phyloP scores from a whole-genome alignment of 37 sponge, comb jelly and placozoan species.

The Crambe crambe region DNA sequence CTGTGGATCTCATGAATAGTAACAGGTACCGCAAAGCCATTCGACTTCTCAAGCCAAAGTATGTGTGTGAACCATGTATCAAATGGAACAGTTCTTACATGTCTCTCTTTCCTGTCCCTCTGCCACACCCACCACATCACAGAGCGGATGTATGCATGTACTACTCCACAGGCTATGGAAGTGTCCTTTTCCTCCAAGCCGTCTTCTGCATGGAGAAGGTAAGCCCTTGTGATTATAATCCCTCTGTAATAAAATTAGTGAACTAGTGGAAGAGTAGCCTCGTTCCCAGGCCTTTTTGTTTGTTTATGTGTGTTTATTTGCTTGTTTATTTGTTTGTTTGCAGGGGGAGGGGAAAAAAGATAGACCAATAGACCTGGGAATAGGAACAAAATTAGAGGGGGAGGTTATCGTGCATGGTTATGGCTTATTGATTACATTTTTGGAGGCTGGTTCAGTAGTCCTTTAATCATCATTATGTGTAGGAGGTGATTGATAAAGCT shows the following conservation, averaged over 20 bases:
- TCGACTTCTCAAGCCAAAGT: slow-evolving; percentile 57
- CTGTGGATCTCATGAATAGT: slow-evolving; percentile 39
- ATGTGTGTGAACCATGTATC: no score
- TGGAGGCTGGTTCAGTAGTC: background rate
- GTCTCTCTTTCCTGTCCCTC: background rate
- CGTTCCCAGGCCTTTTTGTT: no score
- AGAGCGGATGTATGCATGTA: slow-evolving; percentile 74
- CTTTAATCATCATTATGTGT: background rate
- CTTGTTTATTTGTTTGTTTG: no score
- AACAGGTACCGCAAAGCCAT: slow-evolving; percentile 61
- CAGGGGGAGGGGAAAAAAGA: no score
- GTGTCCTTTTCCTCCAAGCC: slow-evolving; percentile 67
- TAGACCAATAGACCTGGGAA: no score
- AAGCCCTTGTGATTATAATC: slow-evolving; percentile 2
- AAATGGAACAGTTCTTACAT: no score
- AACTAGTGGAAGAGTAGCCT: no score
- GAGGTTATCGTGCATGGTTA: no score
- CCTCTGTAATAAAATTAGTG: no score
- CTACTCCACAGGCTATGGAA: slow-evolving; percentile 49
- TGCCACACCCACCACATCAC: background rate
- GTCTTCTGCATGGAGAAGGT: slow-evolving; percentile 82
- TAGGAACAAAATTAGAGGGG: no score
- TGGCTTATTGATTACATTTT: no score
- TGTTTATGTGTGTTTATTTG: no score
- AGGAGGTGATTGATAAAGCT: slow-evolving; percentile 68